Conservation (phyloP, 64 coral and sea anemone species). For the Pocillopora verrucosa region DNA sequence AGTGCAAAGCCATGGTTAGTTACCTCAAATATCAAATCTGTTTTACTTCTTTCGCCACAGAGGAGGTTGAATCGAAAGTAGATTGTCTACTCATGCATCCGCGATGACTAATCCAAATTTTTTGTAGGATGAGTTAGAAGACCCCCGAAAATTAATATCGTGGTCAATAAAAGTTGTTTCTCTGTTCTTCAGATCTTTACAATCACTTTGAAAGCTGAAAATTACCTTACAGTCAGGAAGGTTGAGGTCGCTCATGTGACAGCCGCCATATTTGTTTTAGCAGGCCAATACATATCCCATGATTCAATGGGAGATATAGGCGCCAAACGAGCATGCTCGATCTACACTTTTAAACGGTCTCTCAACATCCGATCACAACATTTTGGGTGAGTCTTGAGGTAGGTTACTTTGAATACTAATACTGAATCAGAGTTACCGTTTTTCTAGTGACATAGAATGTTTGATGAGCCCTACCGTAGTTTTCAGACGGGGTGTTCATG, state of each 20-base stretch:
- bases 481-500: not conserved
- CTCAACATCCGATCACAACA: not conserved
- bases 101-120: too few species aligned
- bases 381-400: not conserved
- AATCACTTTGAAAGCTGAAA: not conserved
- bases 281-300: conserved; percentile 36
- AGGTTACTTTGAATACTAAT: not conserved
- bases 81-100: too few species aligned
- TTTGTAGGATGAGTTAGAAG: too few species aligned
- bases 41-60: too few species aligned
- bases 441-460: not conserved
- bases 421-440: not conserved
- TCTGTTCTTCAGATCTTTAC: not conserved
- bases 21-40: not conserved
- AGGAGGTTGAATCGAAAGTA: too few species aligned
- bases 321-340: conserved; percentile 46
- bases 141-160: too few species aligned
- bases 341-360: not conserved
- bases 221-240: not conserved
- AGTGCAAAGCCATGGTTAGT: not conserved
- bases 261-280: conserved; percentile 35
- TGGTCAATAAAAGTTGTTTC: too few species aligned
- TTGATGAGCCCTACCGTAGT: not conserved
- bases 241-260: conserved; percentile 19
- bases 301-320: conserved; percentile 1